Evolutionary conservation across 2,888 invertebrate genomes (phyloP), one percentile per base, ranked within the genome.

Genomic region (Orchesellides sinensis): DNA sequence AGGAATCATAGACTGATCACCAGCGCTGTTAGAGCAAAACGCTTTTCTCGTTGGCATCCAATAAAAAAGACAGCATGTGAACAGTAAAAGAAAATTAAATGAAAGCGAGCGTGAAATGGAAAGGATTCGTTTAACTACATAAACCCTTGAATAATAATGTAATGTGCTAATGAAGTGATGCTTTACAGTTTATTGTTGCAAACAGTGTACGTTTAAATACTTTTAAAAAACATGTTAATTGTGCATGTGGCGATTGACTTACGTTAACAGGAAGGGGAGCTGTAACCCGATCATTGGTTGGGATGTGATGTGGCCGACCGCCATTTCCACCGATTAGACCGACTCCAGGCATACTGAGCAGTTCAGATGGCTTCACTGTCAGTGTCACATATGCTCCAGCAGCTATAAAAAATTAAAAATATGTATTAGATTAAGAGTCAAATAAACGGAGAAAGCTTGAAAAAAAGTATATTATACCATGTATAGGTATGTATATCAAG

Each of bases 351-450:
- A 87, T 87, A 61, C 73, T 83, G 65, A 78, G 83, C 72, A 84
- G 56, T 4, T 86, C 87, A 49, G 84, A 74, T 14, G 87, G 85
- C 52, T 90, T 89, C 80, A 91, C 89, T 45, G 91, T 91, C 83
- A 92, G 88, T 54, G 91, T 90, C 77, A 92, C 92, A 89, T 91
- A 91, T 69, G 91, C 89, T 79, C 91, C 91, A 87, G 91, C 91
- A 90, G 87, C 88, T 88, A 83, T 61, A 65, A 72, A 80, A 77
- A 61, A 79, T 12, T 40, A 63, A 49, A 19, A 21, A 29, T n/a
- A 4, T 29, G 25, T 25, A 69, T 69, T 52, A 52, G 21, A 8
- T 29, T 12, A 25, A 23, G 8, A 59, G 21, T 12, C 23, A 59
- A 59, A 1, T 17, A 59, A 27, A n/a, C n/a, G 3, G 27, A 56